A percentile compares a stretch with the other conserved stretches of the same genome.
Evolutionary conservation across 2,888 invertebrate species (phyloP).

Genomic region (Thyatira batis): DNA sequence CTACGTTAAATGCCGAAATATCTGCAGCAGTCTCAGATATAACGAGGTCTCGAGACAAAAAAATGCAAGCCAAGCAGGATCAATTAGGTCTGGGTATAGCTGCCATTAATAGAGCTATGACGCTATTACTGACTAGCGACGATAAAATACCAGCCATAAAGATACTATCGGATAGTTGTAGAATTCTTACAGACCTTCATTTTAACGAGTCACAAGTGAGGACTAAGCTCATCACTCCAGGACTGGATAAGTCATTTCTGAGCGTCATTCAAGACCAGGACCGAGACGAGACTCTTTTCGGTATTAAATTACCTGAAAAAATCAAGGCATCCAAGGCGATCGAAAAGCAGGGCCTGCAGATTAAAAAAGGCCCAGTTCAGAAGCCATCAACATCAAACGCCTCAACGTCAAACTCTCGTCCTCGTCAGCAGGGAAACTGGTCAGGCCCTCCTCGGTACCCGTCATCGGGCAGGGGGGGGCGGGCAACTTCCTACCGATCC

Average conservation of each 20-base stretch:
- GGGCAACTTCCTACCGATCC: no score
- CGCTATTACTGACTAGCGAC: slow-evolving; percentile 3
- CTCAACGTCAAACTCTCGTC: not conserved
- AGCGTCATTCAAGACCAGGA: slow-evolving; percentile 14
- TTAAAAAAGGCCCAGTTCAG: slow-evolving; percentile 7
- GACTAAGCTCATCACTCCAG: slow-evolving; percentile 14
- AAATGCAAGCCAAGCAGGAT: slow-evolving; percentile 10
- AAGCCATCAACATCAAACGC: not conserved
- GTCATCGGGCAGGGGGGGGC: no score
- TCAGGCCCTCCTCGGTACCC: no score
- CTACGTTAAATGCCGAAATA: slow-evolving; percentile 17
- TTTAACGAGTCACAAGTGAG: slow-evolving; percentile 8
- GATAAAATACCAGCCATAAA: slow-evolving; percentile 13
- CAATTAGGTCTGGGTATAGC: slow-evolving; percentile 18
- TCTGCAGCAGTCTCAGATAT: slow-evolving; percentile 14
- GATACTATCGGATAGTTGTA: slow-evolving; percentile 9
- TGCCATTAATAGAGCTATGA: slow-evolving; percentile 13
- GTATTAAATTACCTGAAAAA: slow-evolving; percentile 14
- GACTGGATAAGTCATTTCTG: slow-evolving; percentile 19
- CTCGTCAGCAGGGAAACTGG: slow-evolving; percentile 27
- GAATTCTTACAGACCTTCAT: slow-evolving; percentile 16
- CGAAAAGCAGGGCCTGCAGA: slow-evolving; percentile 13
- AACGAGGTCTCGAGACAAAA: slow-evolving; percentile 11
- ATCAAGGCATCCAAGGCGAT: slow-evolving; percentile 17
- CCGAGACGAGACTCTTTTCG: slow-evolving; percentile 22